Percentiles rank a stretch among this genome's conserved stretches.
Evolutionary conservation across 2,113 vertebrate genomes (phyloP).

Genomic region (Spheniscus mendiculus): DNA sequence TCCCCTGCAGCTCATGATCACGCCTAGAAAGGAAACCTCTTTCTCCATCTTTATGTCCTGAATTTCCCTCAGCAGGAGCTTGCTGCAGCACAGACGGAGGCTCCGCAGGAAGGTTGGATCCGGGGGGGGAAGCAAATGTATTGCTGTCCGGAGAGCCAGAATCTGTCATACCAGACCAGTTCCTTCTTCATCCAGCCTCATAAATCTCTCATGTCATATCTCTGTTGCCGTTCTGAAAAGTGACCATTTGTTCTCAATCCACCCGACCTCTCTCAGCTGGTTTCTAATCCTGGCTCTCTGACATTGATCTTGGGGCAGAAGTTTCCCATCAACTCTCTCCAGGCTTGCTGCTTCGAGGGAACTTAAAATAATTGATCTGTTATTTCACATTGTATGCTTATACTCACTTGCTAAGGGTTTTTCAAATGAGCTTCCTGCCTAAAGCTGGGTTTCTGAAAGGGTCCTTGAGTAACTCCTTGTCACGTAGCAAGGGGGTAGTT

Average conservation of each 20-base stretch:
- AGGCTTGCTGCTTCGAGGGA: background rate
- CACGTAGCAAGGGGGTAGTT: background rate
- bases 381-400: background rate
- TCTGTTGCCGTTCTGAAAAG: background rate
- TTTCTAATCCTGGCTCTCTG: background rate
- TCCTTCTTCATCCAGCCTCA: background rate
- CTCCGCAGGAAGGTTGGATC: background rate
- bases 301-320: background rate
- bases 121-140: background rate
- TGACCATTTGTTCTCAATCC: background rate
- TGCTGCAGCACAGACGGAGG: background rate
- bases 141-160: background rate
- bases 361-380: background rate
- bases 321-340: background rate
- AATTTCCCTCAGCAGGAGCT: too few relatives aligned
- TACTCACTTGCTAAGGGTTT: background rate
- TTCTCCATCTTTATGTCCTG: too few relatives aligned
- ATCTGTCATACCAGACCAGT: background rate
- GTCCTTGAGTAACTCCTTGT: background rate
- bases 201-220: background rate
- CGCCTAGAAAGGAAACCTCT: too few relatives aligned
- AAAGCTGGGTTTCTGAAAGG: background rate
- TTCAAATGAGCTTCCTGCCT: background rate
- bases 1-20: background rate
- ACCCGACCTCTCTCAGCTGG: background rate